Evolutionary conservation across 30 jellyfish, hydroid and myxozoan genomes (phyloP).

Genomic region (Aurelia aurita): DNA sequence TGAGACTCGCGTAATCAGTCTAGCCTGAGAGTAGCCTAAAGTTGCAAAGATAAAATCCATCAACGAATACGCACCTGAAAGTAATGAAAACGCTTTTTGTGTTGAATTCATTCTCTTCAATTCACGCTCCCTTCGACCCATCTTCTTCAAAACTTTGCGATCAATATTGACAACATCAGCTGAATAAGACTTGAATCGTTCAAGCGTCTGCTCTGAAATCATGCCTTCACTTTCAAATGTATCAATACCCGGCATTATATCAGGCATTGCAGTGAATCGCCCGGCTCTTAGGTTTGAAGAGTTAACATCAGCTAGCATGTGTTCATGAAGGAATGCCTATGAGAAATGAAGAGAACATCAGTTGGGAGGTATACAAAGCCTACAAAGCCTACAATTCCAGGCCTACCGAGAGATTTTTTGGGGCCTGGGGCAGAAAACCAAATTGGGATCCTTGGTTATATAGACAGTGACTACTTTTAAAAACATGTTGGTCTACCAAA

Average conservation of each 20-base stretch:
- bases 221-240: conserved; percentile 37
- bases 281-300: conserved; percentile 39
- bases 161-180: conserved; percentile 71
- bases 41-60: background rate
- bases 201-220: conserved; percentile 42
- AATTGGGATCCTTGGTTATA: too few relatives aligned
- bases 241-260: conserved; percentile 61
- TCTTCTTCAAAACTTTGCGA: conserved; percentile 45
- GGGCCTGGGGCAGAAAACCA: too few relatives aligned
- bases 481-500: too few relatives aligned
- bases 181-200: conserved; percentile 41
- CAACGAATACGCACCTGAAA: conserved; percentile 49
- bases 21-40: background rate
- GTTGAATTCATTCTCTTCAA: conserved; percentile 61
- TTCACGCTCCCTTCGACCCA: conserved; percentile 79
- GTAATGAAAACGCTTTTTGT: conserved; percentile 72
- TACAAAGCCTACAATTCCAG: too few relatives aligned
- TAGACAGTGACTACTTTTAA: too few relatives aligned
- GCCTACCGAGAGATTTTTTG: too few relatives aligned
- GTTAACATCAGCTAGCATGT: conserved; percentile 56
- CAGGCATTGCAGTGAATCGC: conserved; percentile 73
- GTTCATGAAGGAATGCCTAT: conserved; percentile 68
- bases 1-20: too few relatives aligned
- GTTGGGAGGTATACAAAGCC: too few relatives aligned
- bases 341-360: background rate